phyloP scores from a whole-genome alignment of 2,113 vertebrate species.

The Tringa solitaria region DNA sequence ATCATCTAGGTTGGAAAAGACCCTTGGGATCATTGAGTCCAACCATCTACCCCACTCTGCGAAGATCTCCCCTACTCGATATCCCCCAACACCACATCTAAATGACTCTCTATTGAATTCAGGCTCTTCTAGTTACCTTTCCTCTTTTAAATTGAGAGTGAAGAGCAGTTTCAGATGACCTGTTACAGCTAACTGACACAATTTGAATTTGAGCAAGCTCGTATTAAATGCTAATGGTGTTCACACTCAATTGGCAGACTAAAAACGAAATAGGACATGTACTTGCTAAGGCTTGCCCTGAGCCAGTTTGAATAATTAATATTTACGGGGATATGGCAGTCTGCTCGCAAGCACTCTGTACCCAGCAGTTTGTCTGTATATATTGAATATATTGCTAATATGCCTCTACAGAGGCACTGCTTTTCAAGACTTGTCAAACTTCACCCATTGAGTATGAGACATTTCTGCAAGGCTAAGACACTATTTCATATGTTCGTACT shows the following conservation, averaged over 20 bases:
- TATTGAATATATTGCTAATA: neutral
- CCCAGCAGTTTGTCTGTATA: neutral
- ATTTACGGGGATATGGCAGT: neutral
- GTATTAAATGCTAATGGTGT: neutral
- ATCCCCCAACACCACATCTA: too few relatives aligned
- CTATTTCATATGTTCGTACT: neutral
- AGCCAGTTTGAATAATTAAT: neutral
- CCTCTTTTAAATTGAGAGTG: neutral
- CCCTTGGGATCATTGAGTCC: too few relatives aligned
- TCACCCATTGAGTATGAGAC: neutral
- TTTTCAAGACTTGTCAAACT: neutral
- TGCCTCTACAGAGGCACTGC: neutral
- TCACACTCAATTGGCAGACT: neutral
- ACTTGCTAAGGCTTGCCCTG: neutral
- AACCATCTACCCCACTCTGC: too few relatives aligned
- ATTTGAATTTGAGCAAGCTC: neutral
- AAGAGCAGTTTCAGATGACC: neutral
- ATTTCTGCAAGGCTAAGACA: neutral
- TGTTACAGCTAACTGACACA: neutral
- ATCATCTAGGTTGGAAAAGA: too few relatives aligned
- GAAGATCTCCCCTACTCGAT: too few relatives aligned
- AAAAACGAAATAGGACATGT: neutral
- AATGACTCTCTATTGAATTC: neutral
- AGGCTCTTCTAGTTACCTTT: neutral
- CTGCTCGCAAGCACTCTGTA: neutral